A percentile compares a stretch with the other conserved stretches of the same genome.
These are phyloP conservation scores for Paratrypauchen microcephalus DNA, from an alignment of 2,797 vertebrate genomes.

Conservation along the genomic window DNA sequence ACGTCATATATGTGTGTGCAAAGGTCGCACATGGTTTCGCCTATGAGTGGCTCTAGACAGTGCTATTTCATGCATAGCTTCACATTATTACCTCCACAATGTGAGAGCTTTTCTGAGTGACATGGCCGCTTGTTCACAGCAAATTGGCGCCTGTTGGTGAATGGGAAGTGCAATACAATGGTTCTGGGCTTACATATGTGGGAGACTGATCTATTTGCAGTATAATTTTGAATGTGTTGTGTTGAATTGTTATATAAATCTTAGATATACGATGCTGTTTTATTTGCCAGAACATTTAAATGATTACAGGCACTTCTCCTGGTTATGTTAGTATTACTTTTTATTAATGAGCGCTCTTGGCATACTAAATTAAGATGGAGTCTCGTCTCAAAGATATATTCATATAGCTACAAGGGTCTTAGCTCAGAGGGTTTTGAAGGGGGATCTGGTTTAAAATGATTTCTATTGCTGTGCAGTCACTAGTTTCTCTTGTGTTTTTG, in stretches of 20 bases:
- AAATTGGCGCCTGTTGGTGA: constrained; percentile 32
- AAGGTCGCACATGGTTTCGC: background rate
- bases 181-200: constrained; percentile 25
- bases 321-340: too few relatives aligned
- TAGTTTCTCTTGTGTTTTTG: too few relatives aligned
- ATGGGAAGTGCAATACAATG: constrained; percentile 12
- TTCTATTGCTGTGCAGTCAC: too few relatives aligned
- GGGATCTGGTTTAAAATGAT: too few relatives aligned
- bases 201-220: constrained; percentile 21
- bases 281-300: constrained; percentile 50
- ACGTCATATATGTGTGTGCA: background rate
- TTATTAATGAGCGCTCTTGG: too few relatives aligned
- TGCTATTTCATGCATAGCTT: constrained; percentile 22
- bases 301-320: too few relatives aligned
- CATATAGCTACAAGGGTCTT: too few relatives aligned
- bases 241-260: constrained; percentile 50
- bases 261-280: constrained; percentile 1
- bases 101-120: constrained; percentile 9
- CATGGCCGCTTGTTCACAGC: background rate
- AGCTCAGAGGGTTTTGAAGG: too few relatives aligned
- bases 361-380: too few relatives aligned
- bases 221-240: background rate
- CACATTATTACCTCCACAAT: constrained; percentile 10
- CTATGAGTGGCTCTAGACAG: background rate
- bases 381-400: too few relatives aligned